Percentiles rank a stretch among this genome's conserved stretches.
Conservation (phyloP, 1,140 invertebrate genomes). For the Pachyrhynchus sulphureomaculatus region DNA sequence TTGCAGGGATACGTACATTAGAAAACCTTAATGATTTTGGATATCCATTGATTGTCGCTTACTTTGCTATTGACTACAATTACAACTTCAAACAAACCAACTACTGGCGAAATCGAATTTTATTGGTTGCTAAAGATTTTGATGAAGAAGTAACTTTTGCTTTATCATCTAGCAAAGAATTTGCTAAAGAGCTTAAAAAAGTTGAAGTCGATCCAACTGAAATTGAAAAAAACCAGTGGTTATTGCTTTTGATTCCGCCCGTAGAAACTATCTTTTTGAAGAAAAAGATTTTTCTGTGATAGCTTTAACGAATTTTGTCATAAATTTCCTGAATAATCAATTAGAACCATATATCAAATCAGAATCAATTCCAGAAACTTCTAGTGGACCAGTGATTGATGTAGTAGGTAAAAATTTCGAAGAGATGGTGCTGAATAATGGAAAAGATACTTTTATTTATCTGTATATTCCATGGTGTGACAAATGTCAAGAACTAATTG, state of each 20-base stretch:
- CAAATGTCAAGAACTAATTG: constrained; percentile 92
- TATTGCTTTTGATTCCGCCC: constrained; percentile 72
- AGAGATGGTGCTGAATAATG: constrained; percentile 85
- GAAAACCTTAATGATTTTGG: no score
- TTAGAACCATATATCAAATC: constrained; percentile 92
- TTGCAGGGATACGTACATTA: no score
- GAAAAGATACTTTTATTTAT: constrained; percentile 89
- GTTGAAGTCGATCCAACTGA: constrained; percentile 81
- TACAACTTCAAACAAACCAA: constrained; percentile 96
- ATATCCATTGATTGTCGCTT: constrained; percentile 80
- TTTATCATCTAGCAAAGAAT: constrained; percentile 85
- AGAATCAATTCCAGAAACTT: constrained; percentile 82
- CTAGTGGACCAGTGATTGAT: constrained; percentile 74
- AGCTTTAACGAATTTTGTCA: constrained; percentile 80
- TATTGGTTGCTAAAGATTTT: constrained; percentile 87
- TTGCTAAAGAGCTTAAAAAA: constrained; percentile 87
- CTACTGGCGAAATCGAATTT: constrained; percentile 94
- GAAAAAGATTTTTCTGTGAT: constrained; percentile 89
- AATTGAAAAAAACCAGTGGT: constrained; percentile 85
- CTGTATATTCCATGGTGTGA: constrained; percentile 99
- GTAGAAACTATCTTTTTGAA: constrained; percentile 85
- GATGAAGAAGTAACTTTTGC: constrained; percentile 74
- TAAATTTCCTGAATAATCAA: constrained; percentile 75
- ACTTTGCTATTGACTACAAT: constrained; percentile 90
- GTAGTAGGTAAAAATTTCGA: constrained; percentile 96